These are phyloP conservation scores for Limnephilus lunatus DNA, from an alignment of 2,888 invertebrate species.

Conservation along the genomic window DNA sequence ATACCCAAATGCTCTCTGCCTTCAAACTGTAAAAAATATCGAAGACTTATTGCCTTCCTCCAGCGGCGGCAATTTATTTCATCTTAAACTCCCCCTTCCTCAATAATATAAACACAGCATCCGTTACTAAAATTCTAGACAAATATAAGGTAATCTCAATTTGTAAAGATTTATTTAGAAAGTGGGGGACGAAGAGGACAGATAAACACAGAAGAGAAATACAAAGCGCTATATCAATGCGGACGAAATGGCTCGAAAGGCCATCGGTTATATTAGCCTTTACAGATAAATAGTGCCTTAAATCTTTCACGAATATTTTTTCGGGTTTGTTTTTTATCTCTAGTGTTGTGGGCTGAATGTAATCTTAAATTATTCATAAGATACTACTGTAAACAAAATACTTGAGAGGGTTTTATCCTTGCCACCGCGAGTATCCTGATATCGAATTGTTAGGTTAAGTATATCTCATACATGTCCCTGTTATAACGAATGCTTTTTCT, in stretches of 20 bases:
- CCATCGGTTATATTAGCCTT: conserved; percentile 35
- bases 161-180: conserved; percentile 43
- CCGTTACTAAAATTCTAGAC: conserved; percentile 40
- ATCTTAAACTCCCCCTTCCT: background rate
- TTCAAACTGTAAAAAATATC: conserved; percentile 27
- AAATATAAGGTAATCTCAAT: conserved; percentile 49
- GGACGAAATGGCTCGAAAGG: conserved; percentile 14
- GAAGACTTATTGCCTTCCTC: conserved; percentile 17
- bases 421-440: background rate
- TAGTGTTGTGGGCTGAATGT: background rate
- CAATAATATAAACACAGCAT: conserved; percentile 48
- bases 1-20: background rate
- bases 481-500: background rate
- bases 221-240: conserved; percentile 27
- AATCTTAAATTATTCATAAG: conserved; percentile 40
- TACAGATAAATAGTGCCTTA: conserved; percentile 30
- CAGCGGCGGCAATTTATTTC: background rate
- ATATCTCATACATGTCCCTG: background rate
- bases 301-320: conserved; percentile 4
- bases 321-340: conserved; percentile 19
- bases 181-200: background rate
- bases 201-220: conserved; percentile 30
- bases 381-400: conserved; percentile 27
- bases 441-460: background rate
- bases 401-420: conserved; percentile 12